Evolutionary conservation across 2,113 vertebrate genomes (phyloP), one percentile per base, ranked within the genome.

Genomic region (Ophthalmolycus amberensis): DNA sequence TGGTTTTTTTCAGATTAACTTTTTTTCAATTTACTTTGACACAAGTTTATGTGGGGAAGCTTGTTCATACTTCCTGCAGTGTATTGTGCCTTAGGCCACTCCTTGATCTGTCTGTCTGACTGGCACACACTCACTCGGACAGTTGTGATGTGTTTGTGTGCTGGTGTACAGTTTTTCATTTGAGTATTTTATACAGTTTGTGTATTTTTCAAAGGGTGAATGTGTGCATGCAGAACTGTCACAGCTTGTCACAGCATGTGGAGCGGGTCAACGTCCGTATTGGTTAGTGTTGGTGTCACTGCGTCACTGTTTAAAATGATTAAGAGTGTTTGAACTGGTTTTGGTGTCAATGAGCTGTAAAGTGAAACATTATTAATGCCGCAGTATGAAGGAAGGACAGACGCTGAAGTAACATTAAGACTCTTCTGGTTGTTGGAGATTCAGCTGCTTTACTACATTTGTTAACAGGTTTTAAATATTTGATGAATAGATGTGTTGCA

Each of bases 101-200:
- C 44, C 58, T 73, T 69, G 52, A 50, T 65, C 59, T 20, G 50
- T 66, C 27, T 20, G 73, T 56, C 44, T 52, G 25, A 85, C 76
- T 9, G 50, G 58, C 66, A 50, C 59, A 42, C 71, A 38, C 73
- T 54, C 60, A 54, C 58, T 7, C 65, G 9, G 18, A 38, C 63
- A 16, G 18, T 1, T 12, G 44, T 6, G 42, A 42, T 25, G 59
- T 48, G 72, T 63, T 10, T 44, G 25, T 74, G 82, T 77, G 64
- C 77, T 37, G 65, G 74, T 89, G 84, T 86, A 88, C 80, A 91
- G 84, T 92, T 89, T 91, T 83, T 91, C 85, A 67, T 86, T 79
- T 71, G 73, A 79, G 40, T 54, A 82, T 92, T 93, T 93, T 91
- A 62, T 90, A 91, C 89, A 37, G 69, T 88, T 75, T 80, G 37